phyloP scores from a whole-genome alignment of 2,113 vertebrate genomes.

The Varanus salvator region DNA sequence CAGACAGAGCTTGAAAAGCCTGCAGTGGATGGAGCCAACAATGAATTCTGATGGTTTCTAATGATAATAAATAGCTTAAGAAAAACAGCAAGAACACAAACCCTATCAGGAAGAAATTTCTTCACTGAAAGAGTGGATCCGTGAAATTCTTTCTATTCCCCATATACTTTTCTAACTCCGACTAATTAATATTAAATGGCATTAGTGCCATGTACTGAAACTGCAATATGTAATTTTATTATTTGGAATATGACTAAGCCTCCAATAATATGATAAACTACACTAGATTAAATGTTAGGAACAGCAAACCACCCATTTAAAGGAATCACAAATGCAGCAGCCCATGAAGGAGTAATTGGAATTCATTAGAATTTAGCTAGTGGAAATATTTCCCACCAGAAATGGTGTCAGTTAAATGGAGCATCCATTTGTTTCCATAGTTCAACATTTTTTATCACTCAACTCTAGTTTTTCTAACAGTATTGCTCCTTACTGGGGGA shows the following conservation, averaged over 20 bases:
- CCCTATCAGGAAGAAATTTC: slow-evolving; percentile 3
- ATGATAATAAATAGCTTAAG: slow-evolving; percentile 1
- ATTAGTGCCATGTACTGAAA: slow-evolving; percentile 13
- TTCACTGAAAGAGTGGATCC: slow-evolving; percentile 4
- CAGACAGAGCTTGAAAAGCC: background rate
- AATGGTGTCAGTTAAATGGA: slow-evolving; percentile 32
- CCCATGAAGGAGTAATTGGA: slow-evolving; percentile 42
- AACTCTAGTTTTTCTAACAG: background rate
- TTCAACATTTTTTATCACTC: rapidly evolving
- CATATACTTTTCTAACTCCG: slow-evolving; percentile 18
- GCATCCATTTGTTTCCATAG: slow-evolving; percentile 1
- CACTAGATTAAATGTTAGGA: slow-evolving; percentile 39
- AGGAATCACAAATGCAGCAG: slow-evolving; percentile 39
- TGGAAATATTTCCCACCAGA: slow-evolving; percentile 17
- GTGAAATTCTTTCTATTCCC: background rate
- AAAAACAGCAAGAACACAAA: slow-evolving; percentile 7
- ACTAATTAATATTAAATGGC: background rate
- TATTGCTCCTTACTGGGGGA: background rate
- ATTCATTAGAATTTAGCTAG: slow-evolving; percentile 45
- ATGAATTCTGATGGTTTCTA: slow-evolving; percentile 13
- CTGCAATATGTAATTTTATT: slow-evolving; percentile 1
- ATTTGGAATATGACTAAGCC: slow-evolving; percentile 28
- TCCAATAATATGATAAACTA: background rate
- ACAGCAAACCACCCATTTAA: slow-evolving; percentile 13
- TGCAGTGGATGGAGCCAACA: background rate